phyloP scores from a whole-genome alignment of 2,888 invertebrate species.

The Aphrophora alni region DNA sequence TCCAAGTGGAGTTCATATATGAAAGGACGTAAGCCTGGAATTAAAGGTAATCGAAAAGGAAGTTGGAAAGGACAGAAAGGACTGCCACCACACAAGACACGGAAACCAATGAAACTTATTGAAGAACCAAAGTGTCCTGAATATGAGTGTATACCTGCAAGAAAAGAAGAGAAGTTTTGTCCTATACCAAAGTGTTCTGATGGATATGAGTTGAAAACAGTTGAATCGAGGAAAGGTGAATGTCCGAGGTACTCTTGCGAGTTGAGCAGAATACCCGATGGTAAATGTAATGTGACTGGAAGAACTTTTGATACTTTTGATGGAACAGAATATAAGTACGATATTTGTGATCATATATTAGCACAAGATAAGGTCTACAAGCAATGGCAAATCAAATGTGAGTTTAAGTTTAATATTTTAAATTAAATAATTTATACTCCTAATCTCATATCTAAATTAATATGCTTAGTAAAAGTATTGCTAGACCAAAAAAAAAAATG shows the following conservation, averaged over 20 bases:
- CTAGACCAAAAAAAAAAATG: too few relatives aligned
- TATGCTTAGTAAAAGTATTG: too few relatives aligned
- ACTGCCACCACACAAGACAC: conserved; percentile 10
- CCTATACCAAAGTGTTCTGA: conserved; percentile 35
- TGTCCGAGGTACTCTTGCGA: conserved; percentile 67
- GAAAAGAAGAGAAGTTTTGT: conserved; percentile 25
- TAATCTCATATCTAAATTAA: too few relatives aligned
- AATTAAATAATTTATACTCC: too few relatives aligned
- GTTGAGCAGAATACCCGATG: conserved; percentile 62
- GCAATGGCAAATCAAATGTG: conserved; percentile 75
- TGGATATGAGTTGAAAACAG: conserved; percentile 30
- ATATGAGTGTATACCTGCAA: conserved; percentile 45
- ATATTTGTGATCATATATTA: conserved; percentile 80
- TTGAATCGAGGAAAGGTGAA: conserved; percentile 43
- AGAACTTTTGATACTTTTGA: conserved; percentile 82
- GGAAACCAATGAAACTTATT: neutral
- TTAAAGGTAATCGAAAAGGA: conserved; percentile 25
- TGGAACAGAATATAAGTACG: conserved; percentile 77
- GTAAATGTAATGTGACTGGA: conserved; percentile 75
- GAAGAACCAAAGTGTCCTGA: conserved; percentile 41
- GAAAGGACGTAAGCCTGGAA: conserved; percentile 32
- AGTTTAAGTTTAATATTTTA: conserved; percentile 52
- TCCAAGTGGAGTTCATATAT: conserved; percentile 47
- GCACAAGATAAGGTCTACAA: conserved; percentile 71
- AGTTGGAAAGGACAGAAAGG: conserved; percentile 27